These are phyloP conservation scores for Drosophila parvula DNA, from an alignment of 1,140 invertebrate species.

Conservation along the genomic window DNA sequence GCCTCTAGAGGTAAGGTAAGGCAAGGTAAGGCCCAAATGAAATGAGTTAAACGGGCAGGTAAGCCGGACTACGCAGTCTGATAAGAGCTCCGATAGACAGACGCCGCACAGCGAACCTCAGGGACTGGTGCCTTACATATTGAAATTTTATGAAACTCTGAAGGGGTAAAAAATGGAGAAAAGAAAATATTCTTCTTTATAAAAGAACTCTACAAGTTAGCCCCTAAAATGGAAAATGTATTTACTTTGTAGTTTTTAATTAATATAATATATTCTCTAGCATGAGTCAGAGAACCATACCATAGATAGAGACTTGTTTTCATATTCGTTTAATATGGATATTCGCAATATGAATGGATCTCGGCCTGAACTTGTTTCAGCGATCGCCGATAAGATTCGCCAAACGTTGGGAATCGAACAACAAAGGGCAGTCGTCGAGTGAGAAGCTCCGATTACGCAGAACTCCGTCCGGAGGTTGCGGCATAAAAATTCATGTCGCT, in stretches of 20 bases:
- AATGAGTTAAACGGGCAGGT: conserved; percentile 76
- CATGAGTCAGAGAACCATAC: conserved; percentile 4
- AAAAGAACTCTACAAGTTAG: neutral
- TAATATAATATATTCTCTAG: neutral
- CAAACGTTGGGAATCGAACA: conserved; percentile 24
- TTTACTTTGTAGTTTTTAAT: neutral
- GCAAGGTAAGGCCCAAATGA: conserved; percentile 46
- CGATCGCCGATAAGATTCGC: conserved; percentile 40
- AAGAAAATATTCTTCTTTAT: neutral
- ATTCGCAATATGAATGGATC: conserved; percentile 31
- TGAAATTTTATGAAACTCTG: conserved; percentile 25
- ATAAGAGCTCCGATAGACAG: conserved; percentile 44
- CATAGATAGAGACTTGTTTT: conserved; percentile 23
- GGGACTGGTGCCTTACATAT: conserved; percentile 7
- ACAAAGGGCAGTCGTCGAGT: conserved; percentile 27
- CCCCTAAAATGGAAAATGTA: neutral
- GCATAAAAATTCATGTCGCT: conserved; percentile 57
- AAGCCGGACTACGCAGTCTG: conserved; percentile 49
- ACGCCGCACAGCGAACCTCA: conserved; percentile 1
- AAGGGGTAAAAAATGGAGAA: neutral
- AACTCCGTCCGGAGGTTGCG: conserved; percentile 21
- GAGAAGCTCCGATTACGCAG: conserved; percentile 20
- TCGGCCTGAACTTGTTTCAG: conserved; percentile 41
- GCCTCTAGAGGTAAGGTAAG: neutral
- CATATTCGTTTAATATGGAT: conserved; percentile 52